phyloP scores from a whole-genome alignment of 2,113 vertebrate species.

The Anser brachyrhynchus region DNA sequence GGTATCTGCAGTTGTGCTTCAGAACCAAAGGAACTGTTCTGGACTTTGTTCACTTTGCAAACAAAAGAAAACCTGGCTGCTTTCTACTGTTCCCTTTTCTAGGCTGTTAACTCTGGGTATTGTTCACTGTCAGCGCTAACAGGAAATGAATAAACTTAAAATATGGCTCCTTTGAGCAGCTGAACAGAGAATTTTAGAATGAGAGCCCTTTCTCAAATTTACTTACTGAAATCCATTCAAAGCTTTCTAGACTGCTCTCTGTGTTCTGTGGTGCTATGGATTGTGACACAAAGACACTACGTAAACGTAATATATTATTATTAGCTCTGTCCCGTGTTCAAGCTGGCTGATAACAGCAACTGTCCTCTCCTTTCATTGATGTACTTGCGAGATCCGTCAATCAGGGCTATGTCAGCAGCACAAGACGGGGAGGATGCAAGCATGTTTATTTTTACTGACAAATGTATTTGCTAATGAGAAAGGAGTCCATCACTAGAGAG shows the following conservation, averaged over 20 bases:
- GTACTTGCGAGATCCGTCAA: background rate
- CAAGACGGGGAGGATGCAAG: background rate
- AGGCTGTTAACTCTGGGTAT: slow-evolving; percentile 30
- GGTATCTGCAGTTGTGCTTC: background rate
- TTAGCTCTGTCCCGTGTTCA: background rate
- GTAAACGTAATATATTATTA: slow-evolving; percentile 55
- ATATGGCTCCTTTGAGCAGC: slow-evolving; percentile 6
- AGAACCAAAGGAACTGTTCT: slow-evolving; percentile 11
- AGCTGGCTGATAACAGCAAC: background rate
- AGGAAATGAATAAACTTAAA: slow-evolving; percentile 58
- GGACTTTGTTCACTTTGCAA: slow-evolving; percentile 14
- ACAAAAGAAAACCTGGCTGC: slow-evolving; percentile 30
- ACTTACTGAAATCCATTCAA: slow-evolving; percentile 5
- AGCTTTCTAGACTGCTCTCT: background rate
- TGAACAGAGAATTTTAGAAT: slow-evolving; percentile 32
- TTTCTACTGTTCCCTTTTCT: slow-evolving; percentile 47
- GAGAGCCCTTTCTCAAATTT: slow-evolving; percentile 32
- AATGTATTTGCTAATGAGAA: slow-evolving; percentile 53
- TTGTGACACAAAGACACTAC: slow-evolving; percentile 2
- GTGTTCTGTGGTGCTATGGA: background rate
- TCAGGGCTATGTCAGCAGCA: slow-evolving; percentile 48
- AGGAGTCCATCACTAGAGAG: slow-evolving; percentile 39
- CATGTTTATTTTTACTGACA: slow-evolving; percentile 42
- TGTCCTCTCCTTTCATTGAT: slow-evolving; percentile 40
- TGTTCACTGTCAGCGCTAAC: slow-evolving; percentile 19